Evolutionary conservation across 2,888 invertebrate genomes (phyloP), one percentile per base, ranked within the genome.

Genomic region (Tenthredo distinguenda): DNA sequence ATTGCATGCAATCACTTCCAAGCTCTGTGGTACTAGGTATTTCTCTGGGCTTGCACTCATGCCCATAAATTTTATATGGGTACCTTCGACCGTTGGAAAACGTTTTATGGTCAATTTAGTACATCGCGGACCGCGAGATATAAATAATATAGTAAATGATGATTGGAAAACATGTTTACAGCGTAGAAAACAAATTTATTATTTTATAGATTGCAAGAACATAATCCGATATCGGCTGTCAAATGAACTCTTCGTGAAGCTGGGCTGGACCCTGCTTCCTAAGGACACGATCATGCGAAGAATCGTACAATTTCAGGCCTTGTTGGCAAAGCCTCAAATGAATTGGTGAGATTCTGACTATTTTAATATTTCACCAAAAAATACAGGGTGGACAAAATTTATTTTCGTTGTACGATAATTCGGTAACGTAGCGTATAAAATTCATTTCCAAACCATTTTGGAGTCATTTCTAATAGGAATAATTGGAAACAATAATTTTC

Each of bases 161-260:
- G 50, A 50, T 50, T 18, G 9, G 77, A 50, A 77, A 55, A 77
- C 34, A 77, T 18, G 31, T 34, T 77, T 77, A 77, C 34, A 18
- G 40, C 18, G 18, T 55, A 15, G 0, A n/a, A 34, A 55, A 50
- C 9, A 34, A 21, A n/a, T 40, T 37, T 40, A 62, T 81, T 26
- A 15, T 47, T 31, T 40, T 34, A 84, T 86, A 91, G 90, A 82
- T 83, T 81, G 88, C 85, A 83, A 88, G 85, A 90, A 89, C 87
- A 81, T 88, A 87, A 92, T 92, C 86, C 87, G 90, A 87, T 91
- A 91, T 87, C 91, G 90, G 89, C 90, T 92, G 89, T 92, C 91
- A 86, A 87, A 91, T 87, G 85, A 87, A 85, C 86, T 87, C 86
- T 92, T 89, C 85, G 86, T 88, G 84, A 85, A 90, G 34, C 88